These are phyloP conservation scores for Morbakka virulenta DNA, from an alignment of 30 jellyfish, hydroid and myxozoan species.

Conservation along the genomic window DNA sequence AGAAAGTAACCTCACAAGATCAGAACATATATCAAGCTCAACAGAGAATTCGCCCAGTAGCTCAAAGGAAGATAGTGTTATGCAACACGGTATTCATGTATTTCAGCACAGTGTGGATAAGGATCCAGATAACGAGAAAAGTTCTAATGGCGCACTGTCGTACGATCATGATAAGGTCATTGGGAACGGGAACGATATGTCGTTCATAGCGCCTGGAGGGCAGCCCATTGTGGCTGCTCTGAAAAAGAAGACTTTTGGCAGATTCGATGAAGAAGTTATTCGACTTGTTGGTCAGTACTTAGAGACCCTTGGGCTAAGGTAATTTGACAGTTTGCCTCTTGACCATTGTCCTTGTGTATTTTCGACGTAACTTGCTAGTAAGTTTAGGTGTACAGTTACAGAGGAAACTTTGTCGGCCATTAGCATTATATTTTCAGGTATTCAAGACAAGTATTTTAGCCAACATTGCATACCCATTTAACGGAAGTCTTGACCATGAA, in stretches of 20 bases:
- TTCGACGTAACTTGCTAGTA: too few relatives aligned
- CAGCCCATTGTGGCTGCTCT: constrained; percentile 55
- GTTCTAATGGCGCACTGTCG: constrained; percentile 68
- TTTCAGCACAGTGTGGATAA: constrained; percentile 59
- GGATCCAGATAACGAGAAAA: constrained; percentile 36
- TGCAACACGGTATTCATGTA: constrained; percentile 60
- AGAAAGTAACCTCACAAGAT: constrained; percentile 38
- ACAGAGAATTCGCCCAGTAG: too few relatives aligned
- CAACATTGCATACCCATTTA: too few relatives aligned
- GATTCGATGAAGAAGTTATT: constrained; percentile 86
- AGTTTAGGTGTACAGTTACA: too few relatives aligned
- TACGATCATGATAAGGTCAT: constrained; percentile 36
- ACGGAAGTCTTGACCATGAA: too few relatives aligned
- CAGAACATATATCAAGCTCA: constrained; percentile 6
- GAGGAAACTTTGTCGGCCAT: too few relatives aligned
- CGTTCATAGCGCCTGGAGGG: too few relatives aligned
- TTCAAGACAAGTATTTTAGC: too few relatives aligned
- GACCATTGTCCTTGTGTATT: too few relatives aligned
- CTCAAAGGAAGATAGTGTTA: constrained; percentile 42
- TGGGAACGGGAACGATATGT: constrained; percentile 65
- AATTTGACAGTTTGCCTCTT: too few relatives aligned
- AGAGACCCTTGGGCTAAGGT: constrained; percentile 78
- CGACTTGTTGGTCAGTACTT: constrained; percentile 89
- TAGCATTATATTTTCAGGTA: too few relatives aligned
- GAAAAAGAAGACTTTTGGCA: constrained; percentile 66